Percentiles rank a stretch among this genome's conserved stretches.
phyloP scores from a whole-genome alignment of 2,797 vertebrate genomes.

The Hybognathus amarus region DNA sequence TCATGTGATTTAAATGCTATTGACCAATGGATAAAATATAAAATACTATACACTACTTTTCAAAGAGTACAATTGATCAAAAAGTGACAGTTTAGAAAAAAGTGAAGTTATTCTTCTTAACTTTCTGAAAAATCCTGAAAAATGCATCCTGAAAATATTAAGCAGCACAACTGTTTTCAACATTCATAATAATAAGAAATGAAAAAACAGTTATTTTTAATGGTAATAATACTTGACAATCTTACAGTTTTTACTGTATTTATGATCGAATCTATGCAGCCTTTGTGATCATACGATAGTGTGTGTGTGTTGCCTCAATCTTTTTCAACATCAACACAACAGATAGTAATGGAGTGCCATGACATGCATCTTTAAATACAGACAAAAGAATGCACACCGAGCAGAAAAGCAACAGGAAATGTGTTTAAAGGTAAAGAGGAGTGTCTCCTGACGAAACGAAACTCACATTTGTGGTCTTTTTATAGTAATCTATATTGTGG shows the following conservation, averaged over 20 bases:
- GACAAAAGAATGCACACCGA: neutral
- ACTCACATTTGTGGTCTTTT: conserved; percentile 99
- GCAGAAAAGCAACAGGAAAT: neutral
- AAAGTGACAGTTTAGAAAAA: no score
- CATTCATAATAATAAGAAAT: neutral
- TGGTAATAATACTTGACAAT: neutral
- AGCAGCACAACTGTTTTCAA: neutral
- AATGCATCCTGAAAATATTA: neutral
- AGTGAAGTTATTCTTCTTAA: neutral
- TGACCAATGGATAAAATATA: neutral
- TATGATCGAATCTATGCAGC: neutral
- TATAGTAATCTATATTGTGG: conserved; percentile 99
- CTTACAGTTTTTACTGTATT: neutral
- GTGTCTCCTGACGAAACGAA: neutral
- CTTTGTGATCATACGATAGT: neutral
- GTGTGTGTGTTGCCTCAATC: no score
- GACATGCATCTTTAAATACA: neutral
- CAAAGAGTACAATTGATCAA: neutral
- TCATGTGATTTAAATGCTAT: neutral
- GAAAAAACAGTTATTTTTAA: neutral
- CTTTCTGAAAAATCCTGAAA: neutral
- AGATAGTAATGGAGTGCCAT: neutral
- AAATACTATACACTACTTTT: neutral
- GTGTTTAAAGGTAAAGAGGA: neutral
- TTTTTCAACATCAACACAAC: neutral